Evolutionary conservation across 2,888 invertebrate species (phyloP).

Genomic region (Keiferia lycopersicella): DNA sequence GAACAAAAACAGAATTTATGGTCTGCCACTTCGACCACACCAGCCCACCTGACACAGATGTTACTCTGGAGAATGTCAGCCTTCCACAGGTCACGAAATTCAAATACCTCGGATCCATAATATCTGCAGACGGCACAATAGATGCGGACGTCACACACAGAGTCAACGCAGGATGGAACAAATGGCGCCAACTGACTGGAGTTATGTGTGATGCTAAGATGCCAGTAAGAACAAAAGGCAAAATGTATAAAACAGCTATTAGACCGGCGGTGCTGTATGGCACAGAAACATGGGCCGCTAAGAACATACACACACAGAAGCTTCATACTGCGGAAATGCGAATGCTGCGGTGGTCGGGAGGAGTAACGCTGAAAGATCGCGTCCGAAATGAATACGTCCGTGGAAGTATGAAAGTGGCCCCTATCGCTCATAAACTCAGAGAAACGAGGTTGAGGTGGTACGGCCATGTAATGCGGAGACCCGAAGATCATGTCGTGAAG

Average conservation of each 20-base stretch:
- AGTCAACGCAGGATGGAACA: background rate
- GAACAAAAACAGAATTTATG: background rate
- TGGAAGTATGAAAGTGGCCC: conserved; percentile 6
- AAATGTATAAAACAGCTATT: conserved; percentile 9
- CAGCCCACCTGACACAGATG: background rate
- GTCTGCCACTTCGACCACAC: background rate
- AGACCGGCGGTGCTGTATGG: conserved; percentile 6
- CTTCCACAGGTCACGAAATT: too few species aligned
- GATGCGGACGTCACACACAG: background rate
- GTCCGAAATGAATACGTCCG: conserved; percentile 18
- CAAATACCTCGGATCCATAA: background rate
- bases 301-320: conserved; percentile 7
- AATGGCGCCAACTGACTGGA: background rate
- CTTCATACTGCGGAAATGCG: conserved; percentile 14
- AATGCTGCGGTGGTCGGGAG: conserved; percentile 16
- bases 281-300: conserved; percentile 1
- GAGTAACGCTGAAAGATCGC: conserved; percentile 8
- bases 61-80: background rate
- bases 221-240: background rate
- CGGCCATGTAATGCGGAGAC: conserved; percentile 2
- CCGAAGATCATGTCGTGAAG: conserved; percentile 8
- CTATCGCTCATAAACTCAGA: conserved; percentile 3
- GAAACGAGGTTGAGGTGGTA: conserved; percentile 6
- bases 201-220: background rate
- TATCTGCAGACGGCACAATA: background rate